phyloP scores from a whole-genome alignment of 1,140 invertebrate genomes.

The Eupristina koningsbergeri region DNA sequence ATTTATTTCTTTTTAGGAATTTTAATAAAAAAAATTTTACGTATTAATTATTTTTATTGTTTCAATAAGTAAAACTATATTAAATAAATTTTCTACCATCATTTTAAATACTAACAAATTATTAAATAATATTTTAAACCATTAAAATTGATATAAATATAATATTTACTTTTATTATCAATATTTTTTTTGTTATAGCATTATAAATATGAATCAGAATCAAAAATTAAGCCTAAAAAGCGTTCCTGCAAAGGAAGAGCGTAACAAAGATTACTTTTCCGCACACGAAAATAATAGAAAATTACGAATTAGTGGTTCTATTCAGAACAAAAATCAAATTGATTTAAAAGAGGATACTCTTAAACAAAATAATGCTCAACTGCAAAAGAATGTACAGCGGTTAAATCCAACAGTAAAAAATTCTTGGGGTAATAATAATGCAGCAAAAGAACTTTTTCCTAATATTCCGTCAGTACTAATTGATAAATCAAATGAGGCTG shows the following conservation, averaged over 20 bases:
- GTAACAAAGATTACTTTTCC: neutral
- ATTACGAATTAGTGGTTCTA: neutral
- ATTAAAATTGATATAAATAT: neutral
- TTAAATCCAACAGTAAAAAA: neutral
- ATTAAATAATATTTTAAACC: neutral
- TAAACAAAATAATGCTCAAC: conserved; percentile 19
- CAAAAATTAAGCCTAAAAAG: neutral
- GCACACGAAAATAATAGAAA: conserved; percentile 2
- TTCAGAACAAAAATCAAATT: conserved; percentile 13
- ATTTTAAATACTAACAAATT: neutral
- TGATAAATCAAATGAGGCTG: conserved; percentile 42
- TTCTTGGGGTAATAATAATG: conserved; percentile 50
- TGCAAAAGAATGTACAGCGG: neutral
- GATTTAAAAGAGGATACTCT: neutral
- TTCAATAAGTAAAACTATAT: neutral
- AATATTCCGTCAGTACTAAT: conserved; percentile 35
- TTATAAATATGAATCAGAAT: conserved; percentile 1
- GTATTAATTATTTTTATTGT: too few relatives aligned
- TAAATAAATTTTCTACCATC: neutral
- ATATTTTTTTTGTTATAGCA: conserved; percentile 21
- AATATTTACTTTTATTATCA: conserved; percentile 28
- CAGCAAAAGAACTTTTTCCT: conserved; percentile 40
- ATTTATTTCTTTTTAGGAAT: neutral
- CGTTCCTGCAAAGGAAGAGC: conserved; percentile 9
- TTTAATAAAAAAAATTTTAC: neutral